Base-by-base conservation (phyloP, 2,797 vertebrate genomes). In the Falco biarmicus region DNA sequence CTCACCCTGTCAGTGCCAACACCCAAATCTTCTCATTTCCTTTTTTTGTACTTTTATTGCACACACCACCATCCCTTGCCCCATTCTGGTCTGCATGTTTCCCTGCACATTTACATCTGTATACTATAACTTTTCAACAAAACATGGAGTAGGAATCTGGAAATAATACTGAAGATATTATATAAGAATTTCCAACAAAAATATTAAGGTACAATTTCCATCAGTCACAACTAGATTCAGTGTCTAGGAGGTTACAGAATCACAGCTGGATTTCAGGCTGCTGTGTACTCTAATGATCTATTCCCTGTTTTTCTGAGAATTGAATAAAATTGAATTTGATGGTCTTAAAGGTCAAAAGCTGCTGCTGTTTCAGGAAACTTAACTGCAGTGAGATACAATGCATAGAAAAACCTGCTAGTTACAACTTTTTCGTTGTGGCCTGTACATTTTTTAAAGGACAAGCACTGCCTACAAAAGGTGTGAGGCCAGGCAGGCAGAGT, bases 211-310 rank as follows among this genome's bases (percentile, higher is more conserved):
- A 15, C 31, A 1, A 28, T 92, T 93, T 93, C 50, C 17, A 61
- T 68, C 53, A 70, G 31, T 92, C n/a, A 74, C 25, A 68, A 73
- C 89, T 87, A 85, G 68, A 80, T 56, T 60, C 64, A 56, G 37
- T 83, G 50, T 78, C 60, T 66, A 51, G 41, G 41, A 92, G 69
- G 78, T 61, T 77, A 79, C 24, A 85, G 86, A 82, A 45, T 89
- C 84, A 82, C 84, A 94, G 78, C 39, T 92, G 86, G 70, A 90
- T 90, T 94, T 96, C 51, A 70, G 59, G 47, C 65, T 88, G 76
- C 51, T 78, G 3, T 84, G 41, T 90, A 77, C 87, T 70, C 51
- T 89, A 95, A 93, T 88, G 80, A 84, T 90, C 50, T 90, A 60
- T 82, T 94, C 84, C 59, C 28, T 90, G 61, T 71, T 96, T 95